Evolutionary conservation across 1,140 invertebrate genomes (phyloP).

Genomic region (Xylocopa sonorina): DNA sequence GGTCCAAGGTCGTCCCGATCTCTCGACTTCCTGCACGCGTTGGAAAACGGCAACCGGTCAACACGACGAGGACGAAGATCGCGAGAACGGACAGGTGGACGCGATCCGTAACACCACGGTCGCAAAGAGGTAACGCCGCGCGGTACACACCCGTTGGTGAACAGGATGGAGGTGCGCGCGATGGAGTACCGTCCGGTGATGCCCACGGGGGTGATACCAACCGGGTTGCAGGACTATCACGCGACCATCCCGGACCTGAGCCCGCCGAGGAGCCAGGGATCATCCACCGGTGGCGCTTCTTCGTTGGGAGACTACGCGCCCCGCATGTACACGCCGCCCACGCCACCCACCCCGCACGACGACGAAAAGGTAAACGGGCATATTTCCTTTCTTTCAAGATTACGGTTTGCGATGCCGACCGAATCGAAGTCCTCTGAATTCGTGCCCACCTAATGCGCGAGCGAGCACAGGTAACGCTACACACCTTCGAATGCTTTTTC

Average conservation of each 20-base stretch:
- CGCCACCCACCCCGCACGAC: slow-evolving; percentile 80
- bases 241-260: slow-evolving; percentile 79
- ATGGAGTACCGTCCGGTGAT: slow-evolving; percentile 80
- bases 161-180: slow-evolving; percentile 79
- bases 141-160: neutral
- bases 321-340: slow-evolving; percentile 81
- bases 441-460: too few species aligned
- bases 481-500: too few species aligned
- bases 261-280: slow-evolving; percentile 80
- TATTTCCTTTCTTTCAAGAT: slow-evolving; percentile 34
- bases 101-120: slow-evolving; percentile 13
- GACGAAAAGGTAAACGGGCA: slow-evolving; percentile 78
- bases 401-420: neutral
- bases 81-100: slow-evolving; percentile 12
- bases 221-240: slow-evolving; percentile 79
- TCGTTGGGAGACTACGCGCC: slow-evolving; percentile 80
- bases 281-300: slow-evolving; percentile 80
- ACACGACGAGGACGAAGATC: neutral
- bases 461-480: too few species aligned
- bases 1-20: slow-evolving; percentile 52
- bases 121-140: neutral
- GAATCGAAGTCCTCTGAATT: too few species aligned
- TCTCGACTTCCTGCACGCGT: neutral
- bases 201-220: slow-evolving; percentile 76
- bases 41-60: slow-evolving; percentile 28